phyloP scores from a whole-genome alignment of 2,888 invertebrate species.

The Thysanoteuthis rhombus region DNA sequence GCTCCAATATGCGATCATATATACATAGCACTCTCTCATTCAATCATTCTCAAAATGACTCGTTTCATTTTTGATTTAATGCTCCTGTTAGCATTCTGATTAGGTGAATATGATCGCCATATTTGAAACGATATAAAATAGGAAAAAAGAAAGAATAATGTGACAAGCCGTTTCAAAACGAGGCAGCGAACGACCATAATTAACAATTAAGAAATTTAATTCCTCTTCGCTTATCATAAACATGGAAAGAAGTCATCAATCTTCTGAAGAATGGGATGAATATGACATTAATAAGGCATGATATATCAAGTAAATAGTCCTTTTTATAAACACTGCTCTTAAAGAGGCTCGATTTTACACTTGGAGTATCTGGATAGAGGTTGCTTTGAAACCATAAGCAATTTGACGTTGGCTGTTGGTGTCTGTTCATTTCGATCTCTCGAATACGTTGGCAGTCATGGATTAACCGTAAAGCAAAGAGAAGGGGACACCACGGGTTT shows the following conservation, averaged over 20 bases:
- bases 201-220: conserved; percentile 12
- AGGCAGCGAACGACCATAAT: neutral
- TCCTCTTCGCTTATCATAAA: neutral
- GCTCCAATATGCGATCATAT: neutral
- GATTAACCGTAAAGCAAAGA: no score
- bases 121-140: neutral
- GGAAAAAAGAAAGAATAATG: neutral
- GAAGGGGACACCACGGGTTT: no score
- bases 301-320: neutral
- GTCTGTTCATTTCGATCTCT: no score
- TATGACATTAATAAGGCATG: neutral
- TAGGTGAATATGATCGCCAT: neutral
- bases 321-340: neutral
- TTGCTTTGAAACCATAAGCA: neutral
- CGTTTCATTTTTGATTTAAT: neutral
- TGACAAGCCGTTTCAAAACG: neutral
- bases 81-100: neutral
- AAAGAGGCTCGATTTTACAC: neutral
- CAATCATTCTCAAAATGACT: neutral
- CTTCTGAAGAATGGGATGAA: neutral
- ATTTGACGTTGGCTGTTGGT: no score
- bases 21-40: neutral
- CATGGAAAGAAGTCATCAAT: neutral
- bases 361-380: neutral
- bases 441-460: no score